phyloP scores from a whole-genome alignment of 30 jellyfish, hydroid and myxozoan genomes.

The Hydractinia echinata region DNA sequence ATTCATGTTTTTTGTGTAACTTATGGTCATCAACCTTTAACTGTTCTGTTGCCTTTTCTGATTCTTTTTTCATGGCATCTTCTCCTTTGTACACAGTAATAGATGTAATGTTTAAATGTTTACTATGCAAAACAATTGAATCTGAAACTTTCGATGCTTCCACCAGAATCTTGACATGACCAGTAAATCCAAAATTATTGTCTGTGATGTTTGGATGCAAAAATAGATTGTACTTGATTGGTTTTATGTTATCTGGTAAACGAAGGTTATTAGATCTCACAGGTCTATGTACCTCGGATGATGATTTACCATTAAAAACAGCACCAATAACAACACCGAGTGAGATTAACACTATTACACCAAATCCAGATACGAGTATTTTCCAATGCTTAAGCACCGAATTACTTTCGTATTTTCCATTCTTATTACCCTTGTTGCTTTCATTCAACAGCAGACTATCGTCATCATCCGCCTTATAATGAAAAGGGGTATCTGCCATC shows the following conservation, averaged over 20 bases:
- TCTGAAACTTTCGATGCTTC: constrained; percentile 52
- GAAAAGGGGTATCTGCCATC: background rate
- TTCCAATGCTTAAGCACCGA: constrained; percentile 52
- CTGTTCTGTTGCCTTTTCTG: background rate
- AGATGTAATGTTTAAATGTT: constrained; percentile 38
- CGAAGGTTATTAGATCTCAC: constrained; percentile 47
- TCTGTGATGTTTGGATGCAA: constrained; percentile 92
- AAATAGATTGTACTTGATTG: constrained; percentile 53
- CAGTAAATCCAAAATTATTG: constrained; percentile 46
- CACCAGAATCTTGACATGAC: constrained; percentile 58
- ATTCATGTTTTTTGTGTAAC: constrained; percentile 46
- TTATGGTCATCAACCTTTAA: background rate
- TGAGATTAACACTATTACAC: constrained; percentile 50
- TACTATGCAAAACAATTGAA: constrained; percentile 52
- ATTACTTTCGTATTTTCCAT: constrained; percentile 3
- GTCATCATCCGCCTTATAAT: constrained; percentile 24
- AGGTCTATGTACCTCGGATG: constrained; percentile 37
- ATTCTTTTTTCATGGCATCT: constrained; percentile 18
- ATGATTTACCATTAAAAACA: constrained; percentile 42
- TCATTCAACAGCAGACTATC: constrained; percentile 57
- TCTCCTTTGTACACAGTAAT: constrained; percentile 23
- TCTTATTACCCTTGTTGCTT: constrained; percentile 30
- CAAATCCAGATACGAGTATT: constrained; percentile 51
- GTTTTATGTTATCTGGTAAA: constrained; percentile 68
- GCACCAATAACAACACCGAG: constrained; percentile 89